Conservation (phyloP, 2,113 vertebrate genomes). For the Entelurus aequoreus region DNA sequence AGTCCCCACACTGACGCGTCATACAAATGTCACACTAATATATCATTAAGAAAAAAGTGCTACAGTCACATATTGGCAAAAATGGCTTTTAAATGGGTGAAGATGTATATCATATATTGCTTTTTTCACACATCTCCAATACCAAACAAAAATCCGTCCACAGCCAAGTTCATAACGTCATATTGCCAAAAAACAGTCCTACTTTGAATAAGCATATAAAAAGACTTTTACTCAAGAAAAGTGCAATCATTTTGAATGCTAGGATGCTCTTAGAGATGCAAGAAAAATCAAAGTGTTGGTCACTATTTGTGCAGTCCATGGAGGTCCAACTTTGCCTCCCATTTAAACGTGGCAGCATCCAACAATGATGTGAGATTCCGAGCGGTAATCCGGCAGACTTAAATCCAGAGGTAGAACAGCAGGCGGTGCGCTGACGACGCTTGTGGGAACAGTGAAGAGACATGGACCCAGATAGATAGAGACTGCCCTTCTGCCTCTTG, state of each 20-base stretch:
- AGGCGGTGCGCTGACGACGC: slow-evolving; percentile 47
- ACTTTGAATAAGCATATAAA: slow-evolving; percentile 57
- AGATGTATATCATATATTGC: slow-evolving; percentile 42
- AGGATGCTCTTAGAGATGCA: slow-evolving; percentile 46
- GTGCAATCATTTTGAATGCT: slow-evolving; percentile 51
- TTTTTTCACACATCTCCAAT: slow-evolving; percentile 54
- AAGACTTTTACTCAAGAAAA: slow-evolving; percentile 53
- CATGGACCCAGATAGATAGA: slow-evolving; percentile 65
- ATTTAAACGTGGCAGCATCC: slow-evolving; percentile 55
- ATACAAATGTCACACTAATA: slow-evolving; percentile 4
- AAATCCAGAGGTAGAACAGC: slow-evolving; percentile 67
- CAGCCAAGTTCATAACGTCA: slow-evolving; percentile 43
- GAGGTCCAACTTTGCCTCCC: slow-evolving; percentile 70
- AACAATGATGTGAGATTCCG: slow-evolving; percentile 43
- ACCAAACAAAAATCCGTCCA: slow-evolving; percentile 15
- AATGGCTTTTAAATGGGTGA: slow-evolving; percentile 29
- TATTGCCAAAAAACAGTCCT: slow-evolving; percentile 48
- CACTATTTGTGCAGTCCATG: slow-evolving; percentile 57
- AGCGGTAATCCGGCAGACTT: slow-evolving; percentile 62
- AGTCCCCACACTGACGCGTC: slow-evolving; percentile 15
- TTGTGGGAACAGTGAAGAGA: slow-evolving; percentile 56
- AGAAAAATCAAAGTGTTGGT: slow-evolving; percentile 49
- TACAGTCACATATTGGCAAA: slow-evolving; percentile 53
- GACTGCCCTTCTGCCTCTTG: slow-evolving; percentile 69
- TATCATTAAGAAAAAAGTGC: slow-evolving; percentile 25